Evolutionary conservation across 2,888 invertebrate genomes (phyloP), one percentile per base, ranked within the genome.

Genomic region (Anodontia alba): DNA sequence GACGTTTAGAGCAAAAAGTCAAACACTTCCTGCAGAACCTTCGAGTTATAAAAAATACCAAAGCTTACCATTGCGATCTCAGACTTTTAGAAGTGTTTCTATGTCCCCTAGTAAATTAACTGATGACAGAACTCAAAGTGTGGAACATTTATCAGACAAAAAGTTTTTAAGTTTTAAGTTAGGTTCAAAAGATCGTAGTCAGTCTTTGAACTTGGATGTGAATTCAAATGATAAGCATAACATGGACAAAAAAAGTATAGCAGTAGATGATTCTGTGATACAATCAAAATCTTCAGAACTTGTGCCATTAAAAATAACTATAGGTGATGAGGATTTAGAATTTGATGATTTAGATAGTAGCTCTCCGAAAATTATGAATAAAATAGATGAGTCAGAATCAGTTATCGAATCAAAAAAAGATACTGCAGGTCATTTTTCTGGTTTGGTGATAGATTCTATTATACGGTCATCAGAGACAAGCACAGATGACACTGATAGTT

Each of bases 11-110:
- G 76, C 80, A 1, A 84, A 86, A 76, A 87, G 88, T 73, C 84
- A 88, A 69, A 90, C 90, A 38, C 80, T 91, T 43, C 88, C 90
- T 20, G 73, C 78, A n/a, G 88, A 89, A n/a, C 75, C 84, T 1
- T 36, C 42, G 0, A 80, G 77, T 43, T 84, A 80, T 57, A 84
- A 71, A 31, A 80, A 81, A 31, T 83, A 76, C 54, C 87, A 85
- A 31, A 87, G 86, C 7, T 54, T 90, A 66, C 89, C 90, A 23
- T 73, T 75, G n/a, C 75, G 86, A 43, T 80, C 90, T 38, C 80
- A 78, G 57, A 83, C 82, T 70, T 67, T 84, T 26, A 71, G 83
- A 31, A 84, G 83, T 71, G 76, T 78, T 31, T 73, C 81, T 31
- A 75, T 78, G 17, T 76, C 81, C 49, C 36, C 69, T 31, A 62